Conservation (phyloP, 2,888 invertebrate species). For the Dryocosmus kuriphilus region DNA sequence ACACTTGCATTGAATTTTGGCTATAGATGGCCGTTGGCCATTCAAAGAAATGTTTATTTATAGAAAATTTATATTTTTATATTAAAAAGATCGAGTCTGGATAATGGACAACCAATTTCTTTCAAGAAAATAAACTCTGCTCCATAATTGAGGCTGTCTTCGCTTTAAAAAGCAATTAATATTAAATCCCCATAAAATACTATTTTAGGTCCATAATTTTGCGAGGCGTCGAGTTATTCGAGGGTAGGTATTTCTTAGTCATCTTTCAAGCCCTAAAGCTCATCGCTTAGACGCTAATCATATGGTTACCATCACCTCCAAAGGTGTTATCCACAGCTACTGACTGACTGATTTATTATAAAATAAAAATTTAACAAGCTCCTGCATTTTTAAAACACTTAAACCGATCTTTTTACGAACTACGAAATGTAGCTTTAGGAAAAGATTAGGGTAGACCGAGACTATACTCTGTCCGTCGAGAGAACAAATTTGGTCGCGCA, state of each 20-base stretch:
- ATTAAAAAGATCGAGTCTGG: no score
- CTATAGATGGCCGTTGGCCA: no score
- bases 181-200: slow-evolving; percentile 5
- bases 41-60: no score
- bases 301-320: background rate
- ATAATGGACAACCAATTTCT: background rate
- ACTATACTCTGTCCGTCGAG: no score
- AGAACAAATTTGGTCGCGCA: no score
- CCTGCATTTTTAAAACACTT: slow-evolving; percentile 3
- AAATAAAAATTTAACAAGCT: slow-evolving; percentile 20
- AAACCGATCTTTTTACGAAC: slow-evolving; percentile 19
- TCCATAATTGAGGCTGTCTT: background rate
- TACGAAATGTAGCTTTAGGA: slow-evolving; percentile 10
- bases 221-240: slow-evolving; percentile 1
- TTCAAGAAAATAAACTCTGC: background rate
- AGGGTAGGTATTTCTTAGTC: background rate
- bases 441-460: no score
- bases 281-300: background rate
- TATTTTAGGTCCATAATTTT: slow-evolving; percentile 8
- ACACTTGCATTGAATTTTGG: no score
- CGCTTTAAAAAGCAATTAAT: slow-evolving; percentile 8
- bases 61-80: no score
- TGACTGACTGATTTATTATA: slow-evolving; percentile 23
- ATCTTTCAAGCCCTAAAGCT: background rate
- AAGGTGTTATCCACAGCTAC: slow-evolving; percentile 24